These are phyloP conservation scores for Zootermopsis nevadensis DNA, from an alignment of 2,888 invertebrate species.

Conservation along the genomic window DNA sequence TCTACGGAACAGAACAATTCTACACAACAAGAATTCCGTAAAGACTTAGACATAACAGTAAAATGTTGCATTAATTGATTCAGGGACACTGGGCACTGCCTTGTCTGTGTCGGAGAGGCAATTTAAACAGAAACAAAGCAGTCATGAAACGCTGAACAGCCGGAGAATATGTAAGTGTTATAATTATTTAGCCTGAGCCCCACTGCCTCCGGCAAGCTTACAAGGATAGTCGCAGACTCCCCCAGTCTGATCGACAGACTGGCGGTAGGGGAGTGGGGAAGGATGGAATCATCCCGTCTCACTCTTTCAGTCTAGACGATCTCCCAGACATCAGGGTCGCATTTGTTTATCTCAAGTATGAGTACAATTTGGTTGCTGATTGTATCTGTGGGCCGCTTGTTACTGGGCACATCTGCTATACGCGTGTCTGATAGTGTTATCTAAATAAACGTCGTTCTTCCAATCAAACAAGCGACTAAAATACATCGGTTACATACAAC, in stretches of 20 bases:
- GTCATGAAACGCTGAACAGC: not conserved
- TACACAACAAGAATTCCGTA: not conserved
- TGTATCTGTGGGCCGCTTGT: not conserved
- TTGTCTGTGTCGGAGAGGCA: not conserved
- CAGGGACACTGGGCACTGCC: no score
- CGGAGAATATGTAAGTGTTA: not conserved
- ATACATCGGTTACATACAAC: no score
- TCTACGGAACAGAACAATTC: no score
- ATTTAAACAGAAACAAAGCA: not conserved
- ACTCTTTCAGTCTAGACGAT: conserved; percentile 37
- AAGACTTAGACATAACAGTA: not conserved
- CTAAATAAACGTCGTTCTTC: not conserved
- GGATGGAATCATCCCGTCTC: not conserved
- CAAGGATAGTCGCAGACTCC: not conserved
- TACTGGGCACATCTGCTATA: conserved; percentile 11
- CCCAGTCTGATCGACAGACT: conserved; percentile 31
- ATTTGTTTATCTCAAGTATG: conserved; percentile 38
- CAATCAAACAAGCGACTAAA: not conserved
- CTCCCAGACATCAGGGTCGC: conserved; percentile 38
- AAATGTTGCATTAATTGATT: not conserved
- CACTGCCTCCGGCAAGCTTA: not conserved
- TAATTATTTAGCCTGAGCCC: not conserved
- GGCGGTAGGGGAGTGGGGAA: not conserved
- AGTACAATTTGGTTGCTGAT: conserved; percentile 28
- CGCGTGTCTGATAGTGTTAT: conserved; percentile 29